Conservation (phyloP, 2,888 invertebrate genomes). For the Ligdia adustata region DNA sequence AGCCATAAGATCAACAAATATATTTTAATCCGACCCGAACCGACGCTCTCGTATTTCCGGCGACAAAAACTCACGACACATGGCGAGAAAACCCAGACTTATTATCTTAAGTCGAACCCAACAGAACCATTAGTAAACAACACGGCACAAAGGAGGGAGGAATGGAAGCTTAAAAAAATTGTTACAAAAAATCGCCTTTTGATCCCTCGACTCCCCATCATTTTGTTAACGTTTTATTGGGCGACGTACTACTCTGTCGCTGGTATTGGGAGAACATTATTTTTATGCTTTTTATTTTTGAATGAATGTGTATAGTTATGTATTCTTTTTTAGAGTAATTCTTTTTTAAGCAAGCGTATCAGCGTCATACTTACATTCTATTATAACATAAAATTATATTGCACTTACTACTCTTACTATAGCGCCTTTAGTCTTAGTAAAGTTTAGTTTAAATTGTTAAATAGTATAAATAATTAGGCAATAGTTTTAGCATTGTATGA, state of each 20-base stretch:
- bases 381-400: too few species aligned
- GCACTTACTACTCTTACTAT: too few species aligned
- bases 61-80: slow-evolving; percentile 79
- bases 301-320: too few species aligned
- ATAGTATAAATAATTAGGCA: too few species aligned
- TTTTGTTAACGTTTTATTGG: slow-evolving; percentile 79
- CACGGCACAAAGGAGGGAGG: slow-evolving; percentile 81
- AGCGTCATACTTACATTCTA: too few species aligned
- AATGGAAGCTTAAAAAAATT: slow-evolving; percentile 78
- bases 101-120: slow-evolving; percentile 84
- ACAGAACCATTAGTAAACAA: slow-evolving; percentile 84
- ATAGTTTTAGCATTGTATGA: too few species aligned
- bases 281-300: slow-evolving; percentile 30
- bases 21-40: slow-evolving; percentile 76
- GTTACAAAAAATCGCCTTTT: slow-evolving; percentile 81
- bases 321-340: too few species aligned
- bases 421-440: too few species aligned
- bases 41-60: slow-evolving; percentile 78
- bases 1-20: slow-evolving; percentile 79
- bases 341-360: too few species aligned
- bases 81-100: slow-evolving; percentile 78
- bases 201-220: slow-evolving; percentile 74
- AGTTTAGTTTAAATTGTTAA: too few species aligned
- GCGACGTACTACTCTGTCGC: slow-evolving; percentile 58
- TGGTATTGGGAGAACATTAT: slow-evolving; percentile 11